These are phyloP conservation scores for Lagria hirta DNA, from an alignment of 2,888 invertebrate species.

Conservation along the genomic window DNA sequence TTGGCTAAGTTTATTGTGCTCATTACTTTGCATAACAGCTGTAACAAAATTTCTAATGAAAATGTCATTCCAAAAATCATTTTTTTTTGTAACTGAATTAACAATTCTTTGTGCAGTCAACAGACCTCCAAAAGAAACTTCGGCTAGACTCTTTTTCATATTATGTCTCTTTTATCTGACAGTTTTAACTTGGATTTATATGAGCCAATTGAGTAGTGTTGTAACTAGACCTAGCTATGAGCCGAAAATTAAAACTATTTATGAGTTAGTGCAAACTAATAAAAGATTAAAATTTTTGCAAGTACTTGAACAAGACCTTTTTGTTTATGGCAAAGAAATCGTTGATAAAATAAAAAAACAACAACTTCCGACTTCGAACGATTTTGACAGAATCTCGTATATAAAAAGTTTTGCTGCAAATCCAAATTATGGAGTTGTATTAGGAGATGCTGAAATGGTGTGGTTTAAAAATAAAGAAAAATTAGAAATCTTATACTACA, in stretches of 20 bases:
- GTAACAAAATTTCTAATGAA: background rate
- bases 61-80: background rate
- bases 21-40: no score
- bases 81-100: constrained; percentile 1
- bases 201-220: constrained; percentile 9
- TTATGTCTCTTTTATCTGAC: constrained; percentile 5
- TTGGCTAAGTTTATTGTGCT: no score
- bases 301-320: background rate
- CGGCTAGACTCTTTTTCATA: constrained; percentile 3
- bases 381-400: background rate
- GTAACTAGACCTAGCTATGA: constrained; percentile 15
- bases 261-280: constrained; percentile 1
- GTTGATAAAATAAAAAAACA: background rate
- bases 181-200: constrained; percentile 6
- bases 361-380: background rate
- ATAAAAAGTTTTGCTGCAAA: constrained; percentile 1
- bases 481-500: constrained; percentile 1
- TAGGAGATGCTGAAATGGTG: constrained; percentile 4
- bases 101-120: background rate
- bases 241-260: constrained; percentile 10
- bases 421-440: constrained; percentile 1
- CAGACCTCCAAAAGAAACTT: background rate
- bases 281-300: constrained; percentile 6
- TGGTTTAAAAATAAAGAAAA: constrained; percentile 4
- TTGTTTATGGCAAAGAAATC: constrained; percentile 2